Base-by-base conservation (phyloP, 37 sponge, comb jelly and placozoan genomes). In the Mnemiopsis leidyi region DNA sequence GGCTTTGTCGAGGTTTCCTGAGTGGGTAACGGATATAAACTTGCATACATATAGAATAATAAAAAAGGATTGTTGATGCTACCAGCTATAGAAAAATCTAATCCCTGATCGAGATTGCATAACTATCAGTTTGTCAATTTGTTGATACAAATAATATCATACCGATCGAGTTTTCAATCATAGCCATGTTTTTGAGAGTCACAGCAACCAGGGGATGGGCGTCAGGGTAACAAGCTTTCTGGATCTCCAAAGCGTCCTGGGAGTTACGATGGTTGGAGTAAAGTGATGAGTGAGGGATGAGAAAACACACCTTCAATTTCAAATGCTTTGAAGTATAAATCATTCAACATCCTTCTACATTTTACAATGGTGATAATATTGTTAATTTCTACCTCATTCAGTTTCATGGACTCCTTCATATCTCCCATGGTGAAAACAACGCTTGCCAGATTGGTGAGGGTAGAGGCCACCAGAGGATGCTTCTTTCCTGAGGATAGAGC, bases 391-490 rank as follows among this genome's bases (percentile, higher is more conserved):
- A 77, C 79, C 61, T 85, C 90, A 26, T 85, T 85, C 38, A 85
- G 48, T 13, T 28, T 7, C 90, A 85, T 85, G 61, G 90, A 35
- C 16, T 85, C 5, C 61, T 85, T 85, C 61, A 85, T 13, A 28
- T 85, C 90, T 38, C 90, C 90, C 90, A 85, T 85, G n/a, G 90
- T 85, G 90, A 39, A 85, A 25, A 38, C 29, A 7, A 85, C 90
- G 23, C 90, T 85, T 7, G 90, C 90, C 90, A 85, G 90, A 25
- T 85, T 85, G 61, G 90, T 40, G 24, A 85, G 40, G 3, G 90
- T 85, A 0, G 90, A 85, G 0, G 90, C 90, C 0, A 85, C 90
- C 40, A 85, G 90, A 29, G 90, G 90, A 39, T 85, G 90, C 18
- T 16, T 85, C 48, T 85, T 85, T 21, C 90, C 90, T 85, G 90